Base-by-base conservation (phyloP, 1,140 invertebrate species). In the Steinernema khuongi region DNA sequence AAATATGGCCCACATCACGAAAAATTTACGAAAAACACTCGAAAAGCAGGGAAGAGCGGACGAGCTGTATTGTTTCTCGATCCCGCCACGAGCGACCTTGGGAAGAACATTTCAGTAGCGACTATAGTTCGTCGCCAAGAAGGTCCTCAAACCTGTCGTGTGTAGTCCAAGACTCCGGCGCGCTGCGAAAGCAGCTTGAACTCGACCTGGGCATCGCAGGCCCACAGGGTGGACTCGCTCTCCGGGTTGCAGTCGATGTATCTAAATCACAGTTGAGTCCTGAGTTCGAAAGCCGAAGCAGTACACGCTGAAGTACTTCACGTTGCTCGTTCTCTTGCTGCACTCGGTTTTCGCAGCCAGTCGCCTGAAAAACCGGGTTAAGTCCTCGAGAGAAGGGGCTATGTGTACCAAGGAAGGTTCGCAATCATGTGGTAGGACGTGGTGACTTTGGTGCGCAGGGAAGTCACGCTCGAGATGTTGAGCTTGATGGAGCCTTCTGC, bases 211-310 rank as follows among this genome's bases (percentile, higher is more conserved):
- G 81, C 81, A 69, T 83, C 81, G 43, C 79, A 83, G 1, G 73
- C 71, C 81, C 81, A 82, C 1, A 82, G 81, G 1, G 81, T 83
- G 19, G 74, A 80, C 69, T 82, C 79, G n/a, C 44, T 70, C 22
- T 82, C 81, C 18, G 81, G 81, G 78, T 82, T 83, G 71, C 81
- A 82, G 70, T 82, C 81, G 19, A 82, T 83, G 70, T 82, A 81
- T 1, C 82, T 79, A 18, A 79, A 81, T 69, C 76, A 79, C 31
- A 78, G 17, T 70, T 50, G 19, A 70, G 18, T 19, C 1, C 18
- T 36, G 19, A 22, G n/a, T 1, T 1, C 18, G 30, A 7, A 44
- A 44, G 7, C 28, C 7, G n/a, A 14, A 18, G 7, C 7, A 11
- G 60, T 29, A 70, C 1, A 70, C 30, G 44, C 19, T 29, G 44